These are phyloP conservation scores for Branchellion lobata DNA, from an alignment of 2,888 invertebrate genomes.

Conservation along the genomic window DNA sequence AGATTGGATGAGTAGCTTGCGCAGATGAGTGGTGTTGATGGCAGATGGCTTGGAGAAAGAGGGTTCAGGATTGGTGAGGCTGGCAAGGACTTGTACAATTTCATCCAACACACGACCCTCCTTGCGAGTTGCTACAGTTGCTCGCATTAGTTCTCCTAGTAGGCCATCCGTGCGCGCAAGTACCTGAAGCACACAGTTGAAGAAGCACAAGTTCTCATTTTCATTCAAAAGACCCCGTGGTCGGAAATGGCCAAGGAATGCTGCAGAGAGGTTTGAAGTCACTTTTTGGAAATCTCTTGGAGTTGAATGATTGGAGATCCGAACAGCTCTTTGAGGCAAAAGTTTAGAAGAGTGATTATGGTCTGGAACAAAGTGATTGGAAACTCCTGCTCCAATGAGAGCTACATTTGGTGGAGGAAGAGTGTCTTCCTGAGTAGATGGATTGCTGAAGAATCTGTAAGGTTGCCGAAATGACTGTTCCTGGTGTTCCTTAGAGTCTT, in stretches of 20 bases:
- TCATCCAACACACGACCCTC: background rate
- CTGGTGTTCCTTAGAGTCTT: slow-evolving; percentile 17
- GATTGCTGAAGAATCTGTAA: background rate
- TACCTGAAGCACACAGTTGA: slow-evolving; percentile 39
- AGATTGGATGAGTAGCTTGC: background rate
- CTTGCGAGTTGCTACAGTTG: background rate
- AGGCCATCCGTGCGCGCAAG: slow-evolving; percentile 24
- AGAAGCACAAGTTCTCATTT: slow-evolving; percentile 33
- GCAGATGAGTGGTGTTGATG: background rate
- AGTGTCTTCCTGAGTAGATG: background rate
- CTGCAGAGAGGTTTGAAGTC: background rate
- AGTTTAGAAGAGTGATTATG: background rate
- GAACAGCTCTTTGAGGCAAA: background rate
- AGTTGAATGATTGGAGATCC: background rate
- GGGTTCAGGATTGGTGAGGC: slow-evolving; percentile 13
- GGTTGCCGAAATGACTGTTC: background rate
- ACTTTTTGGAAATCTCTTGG: background rate
- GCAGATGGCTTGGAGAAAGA: background rate
- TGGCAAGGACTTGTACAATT: slow-evolving; percentile 23
- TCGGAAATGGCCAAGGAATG: background rate
- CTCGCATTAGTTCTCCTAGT: background rate
- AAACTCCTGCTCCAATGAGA: background rate
- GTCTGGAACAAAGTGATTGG: background rate
- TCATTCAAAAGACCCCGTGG: slow-evolving; percentile 33
- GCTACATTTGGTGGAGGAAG: slow-evolving; percentile 15